Evolutionary conservation across 1,140 invertebrate species (phyloP), one percentile per base, ranked within the genome.

Genomic region (Eumaeus atala): DNA sequence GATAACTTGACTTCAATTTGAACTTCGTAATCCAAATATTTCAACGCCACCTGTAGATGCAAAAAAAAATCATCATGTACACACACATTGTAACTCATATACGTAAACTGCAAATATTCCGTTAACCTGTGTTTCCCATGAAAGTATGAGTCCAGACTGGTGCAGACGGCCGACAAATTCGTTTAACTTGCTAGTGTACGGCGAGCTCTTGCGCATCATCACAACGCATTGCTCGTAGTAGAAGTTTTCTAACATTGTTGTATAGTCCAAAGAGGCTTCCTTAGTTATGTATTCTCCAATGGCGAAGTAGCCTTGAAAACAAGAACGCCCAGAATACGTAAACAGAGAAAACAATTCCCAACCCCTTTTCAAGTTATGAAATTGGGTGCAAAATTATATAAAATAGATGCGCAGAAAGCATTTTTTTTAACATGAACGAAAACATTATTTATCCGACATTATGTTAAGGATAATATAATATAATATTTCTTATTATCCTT

Each of bases 161-260:
- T 88, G 87, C 0, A 88, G 61, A 21, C 84, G 62, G 16, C 85
- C 84, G 16, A 87, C 62, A n/a, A 87, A 64, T 48, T 71, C 63
- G 47, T 67, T 87, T 3, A 87, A 57, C 58, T 81, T 84, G 3
- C 64, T 51, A 0, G 79, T 86, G 49, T 88, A 87, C 0, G 87
- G 75, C 9, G 89, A 90, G 72, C 81, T 90, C 66, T 91, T 91
- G n/a, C 86, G 75, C 56, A 87, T 56, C 89, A 90, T 90, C 9
- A 88, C 62, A 12, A 90, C 83, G 65, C 88, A 89, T 48, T 89
- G 78, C 61, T 90, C 90, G 70, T 85, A 91, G 61, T 91, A 91
- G 54, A 91, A 84, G 67, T 91, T 87, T 61, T 90, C 82, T 34
- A 77, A 59, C 88, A 91, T 90, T 35, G 90, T 59, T 47, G 87